phyloP scores from a whole-genome alignment of 2,888 invertebrate species.

The Platycheirus albimanus region DNA sequence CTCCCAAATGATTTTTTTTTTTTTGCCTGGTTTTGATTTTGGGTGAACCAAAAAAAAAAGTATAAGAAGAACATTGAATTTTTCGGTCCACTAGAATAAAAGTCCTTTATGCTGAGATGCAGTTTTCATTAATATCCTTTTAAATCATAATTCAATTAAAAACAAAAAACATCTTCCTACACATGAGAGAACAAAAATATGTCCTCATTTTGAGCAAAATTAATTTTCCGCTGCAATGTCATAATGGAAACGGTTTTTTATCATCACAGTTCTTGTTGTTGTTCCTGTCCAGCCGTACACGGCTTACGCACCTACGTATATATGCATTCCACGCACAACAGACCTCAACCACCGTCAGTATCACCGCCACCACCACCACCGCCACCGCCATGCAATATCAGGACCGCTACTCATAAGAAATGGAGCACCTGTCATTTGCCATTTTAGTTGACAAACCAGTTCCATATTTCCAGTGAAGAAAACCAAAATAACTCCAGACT shows the following conservation, averaged over 20 bases:
- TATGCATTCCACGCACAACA: constrained; percentile 64
- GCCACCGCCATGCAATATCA: constrained; percentile 12
- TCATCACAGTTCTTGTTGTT: constrained; percentile 49
- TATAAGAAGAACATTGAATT: too few species aligned
- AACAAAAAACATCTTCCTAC: not conserved
- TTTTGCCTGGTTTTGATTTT: too few species aligned
- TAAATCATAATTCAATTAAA: too few species aligned
- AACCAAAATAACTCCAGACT: constrained; percentile 28
- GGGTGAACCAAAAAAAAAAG: too few species aligned
- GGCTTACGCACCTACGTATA: constrained; percentile 65
- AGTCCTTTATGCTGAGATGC: too few species aligned
- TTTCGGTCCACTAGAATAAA: too few species aligned
- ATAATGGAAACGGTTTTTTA: constrained; percentile 70
- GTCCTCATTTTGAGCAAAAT: constrained; percentile 38
- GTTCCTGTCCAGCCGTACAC: constrained; percentile 53
- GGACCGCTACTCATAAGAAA: constrained; percentile 58
- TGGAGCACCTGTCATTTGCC: constrained; percentile 73
- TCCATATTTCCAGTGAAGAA: constrained; percentile 49
- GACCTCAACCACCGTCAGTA: constrained; percentile 4
- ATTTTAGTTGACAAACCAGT: constrained; percentile 71
- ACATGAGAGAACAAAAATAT: constrained; percentile 7
- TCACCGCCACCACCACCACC: constrained; percentile 10
- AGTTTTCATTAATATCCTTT: too few species aligned
- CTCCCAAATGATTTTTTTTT: too few species aligned
- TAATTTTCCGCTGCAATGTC: constrained; percentile 52